A percentile compares a stretch with the other conserved stretches of the same genome.
These are phyloP conservation scores for Limenitis camilla DNA, from an alignment of 2,888 invertebrate genomes.

Conservation along the genomic window DNA sequence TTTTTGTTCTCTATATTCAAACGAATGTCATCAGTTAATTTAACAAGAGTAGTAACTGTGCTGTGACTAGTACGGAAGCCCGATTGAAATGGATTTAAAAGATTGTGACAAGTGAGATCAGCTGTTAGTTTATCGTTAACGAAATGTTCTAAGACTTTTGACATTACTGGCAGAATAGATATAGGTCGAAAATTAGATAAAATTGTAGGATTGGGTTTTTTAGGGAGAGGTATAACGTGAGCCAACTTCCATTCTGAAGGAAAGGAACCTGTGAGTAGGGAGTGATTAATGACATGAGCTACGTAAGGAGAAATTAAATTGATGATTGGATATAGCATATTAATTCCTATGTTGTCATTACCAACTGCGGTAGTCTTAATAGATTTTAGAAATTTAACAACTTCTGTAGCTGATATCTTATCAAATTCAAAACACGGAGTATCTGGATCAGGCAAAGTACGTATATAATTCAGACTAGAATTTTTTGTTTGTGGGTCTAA, in stretches of 20 bases:
- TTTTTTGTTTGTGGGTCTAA: too few species aligned
- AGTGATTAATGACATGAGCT: too few species aligned
- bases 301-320: too few species aligned
- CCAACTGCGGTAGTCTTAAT: too few species aligned
- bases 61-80: constrained; percentile 7
- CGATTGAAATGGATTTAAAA: constrained; percentile 5
- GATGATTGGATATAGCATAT: too few species aligned
- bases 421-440: too few species aligned
- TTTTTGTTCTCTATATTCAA: not conserved
- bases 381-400: too few species aligned
- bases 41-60: constrained; percentile 4
- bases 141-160: constrained; percentile 8
- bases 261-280: not conserved
- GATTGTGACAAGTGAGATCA: not conserved
- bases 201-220: not conserved
- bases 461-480: too few species aligned
- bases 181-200: not conserved
- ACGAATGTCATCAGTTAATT: constrained; percentile 2
- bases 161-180: constrained; percentile 3
- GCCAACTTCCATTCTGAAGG: not conserved
- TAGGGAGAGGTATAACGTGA: constrained; percentile 1
- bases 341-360: too few species aligned
- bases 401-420: too few species aligned
- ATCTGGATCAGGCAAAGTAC: too few species aligned
- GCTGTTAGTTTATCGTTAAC: not conserved